phyloP scores from a whole-genome alignment of 2,888 invertebrate genomes.

The Brachypalpus laphriformis region DNA sequence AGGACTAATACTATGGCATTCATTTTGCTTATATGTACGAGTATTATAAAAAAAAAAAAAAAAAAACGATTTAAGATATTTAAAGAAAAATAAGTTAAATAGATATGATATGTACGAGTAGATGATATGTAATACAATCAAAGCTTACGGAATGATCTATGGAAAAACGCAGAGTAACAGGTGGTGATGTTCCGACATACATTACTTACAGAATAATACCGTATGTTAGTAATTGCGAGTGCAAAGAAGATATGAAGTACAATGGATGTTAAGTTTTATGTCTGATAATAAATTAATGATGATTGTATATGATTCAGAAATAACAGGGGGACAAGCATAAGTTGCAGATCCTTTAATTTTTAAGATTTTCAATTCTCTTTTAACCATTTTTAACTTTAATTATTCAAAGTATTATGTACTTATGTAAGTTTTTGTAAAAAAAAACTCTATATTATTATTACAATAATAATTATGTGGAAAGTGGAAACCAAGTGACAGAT shows the following conservation, averaged over 20 bases:
- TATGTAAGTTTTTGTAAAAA: too few relatives aligned
- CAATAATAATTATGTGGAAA: too few relatives aligned
- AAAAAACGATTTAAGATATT: conserved; percentile 32
- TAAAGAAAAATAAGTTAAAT: conserved; percentile 16
- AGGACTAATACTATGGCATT: conserved; percentile 61
- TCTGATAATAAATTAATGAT: background rate
- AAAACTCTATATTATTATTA: too few relatives aligned
- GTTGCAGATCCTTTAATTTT: background rate
- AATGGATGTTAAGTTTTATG: conserved; percentile 1
- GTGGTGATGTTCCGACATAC: conserved; percentile 31
- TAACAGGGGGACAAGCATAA: background rate
- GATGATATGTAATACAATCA: conserved; percentile 30
- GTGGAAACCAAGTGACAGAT: too few relatives aligned
- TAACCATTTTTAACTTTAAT: too few relatives aligned
- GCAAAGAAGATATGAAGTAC: conserved; percentile 25
- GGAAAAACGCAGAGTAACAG: conserved; percentile 25
- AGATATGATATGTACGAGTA: conserved; percentile 14
- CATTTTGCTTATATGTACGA: conserved; percentile 32
- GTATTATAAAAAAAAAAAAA: conserved; percentile 29
- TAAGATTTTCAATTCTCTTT: too few relatives aligned
- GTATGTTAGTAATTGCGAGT: conserved; percentile 40
- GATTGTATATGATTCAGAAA: background rate
- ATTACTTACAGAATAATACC: conserved; percentile 29
- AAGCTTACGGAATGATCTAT: conserved; percentile 60
- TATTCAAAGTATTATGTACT: too few relatives aligned